Evolutionary conservation across 2,797 vertebrate species (phyloP).

Genomic region (Molossus alvarezi): DNA sequence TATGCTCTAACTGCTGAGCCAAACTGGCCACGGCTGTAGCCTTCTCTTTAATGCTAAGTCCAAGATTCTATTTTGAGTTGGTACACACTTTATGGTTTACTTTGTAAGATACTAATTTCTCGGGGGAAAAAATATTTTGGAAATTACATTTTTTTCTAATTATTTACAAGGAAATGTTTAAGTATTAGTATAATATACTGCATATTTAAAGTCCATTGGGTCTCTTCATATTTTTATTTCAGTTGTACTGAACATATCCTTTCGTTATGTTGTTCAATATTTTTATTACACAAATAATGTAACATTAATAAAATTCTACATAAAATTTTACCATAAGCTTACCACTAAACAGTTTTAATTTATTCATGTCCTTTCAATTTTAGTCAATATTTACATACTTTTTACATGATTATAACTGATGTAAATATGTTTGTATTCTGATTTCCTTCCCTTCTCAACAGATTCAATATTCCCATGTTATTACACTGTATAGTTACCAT

Average conservation of each 20-base stretch:
- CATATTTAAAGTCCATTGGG: background rate
- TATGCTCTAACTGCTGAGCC: too few species aligned
- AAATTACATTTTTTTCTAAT: background rate
- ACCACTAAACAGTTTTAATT: constrained; percentile 9
- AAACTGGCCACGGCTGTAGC: background rate
- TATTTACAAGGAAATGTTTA: constrained; percentile 37
- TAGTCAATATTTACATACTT: constrained; percentile 26
- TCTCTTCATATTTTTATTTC: background rate
- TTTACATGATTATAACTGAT: background rate
- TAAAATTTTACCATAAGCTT: constrained; percentile 1
- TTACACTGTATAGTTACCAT: background rate
- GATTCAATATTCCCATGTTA: constrained; percentile 6
- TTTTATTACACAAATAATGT: constrained; percentile 45
- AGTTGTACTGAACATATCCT: background rate
- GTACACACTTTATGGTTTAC: background rate
- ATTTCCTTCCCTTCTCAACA: background rate
- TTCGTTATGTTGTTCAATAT: background rate
- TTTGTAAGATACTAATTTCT: constrained; percentile 55
- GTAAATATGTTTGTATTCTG: background rate
- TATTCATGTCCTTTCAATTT: constrained; percentile 17
- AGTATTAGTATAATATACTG: background rate
- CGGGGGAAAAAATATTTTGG: constrained; percentile 30
- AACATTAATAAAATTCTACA: constrained; percentile 44
- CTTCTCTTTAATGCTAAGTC: constrained; percentile 25
- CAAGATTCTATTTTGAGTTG: constrained; percentile 45